These are phyloP conservation scores for Mionectes olivaceus DNA, from an alignment of 2,797 vertebrate species.

Conservation along the genomic window DNA sequence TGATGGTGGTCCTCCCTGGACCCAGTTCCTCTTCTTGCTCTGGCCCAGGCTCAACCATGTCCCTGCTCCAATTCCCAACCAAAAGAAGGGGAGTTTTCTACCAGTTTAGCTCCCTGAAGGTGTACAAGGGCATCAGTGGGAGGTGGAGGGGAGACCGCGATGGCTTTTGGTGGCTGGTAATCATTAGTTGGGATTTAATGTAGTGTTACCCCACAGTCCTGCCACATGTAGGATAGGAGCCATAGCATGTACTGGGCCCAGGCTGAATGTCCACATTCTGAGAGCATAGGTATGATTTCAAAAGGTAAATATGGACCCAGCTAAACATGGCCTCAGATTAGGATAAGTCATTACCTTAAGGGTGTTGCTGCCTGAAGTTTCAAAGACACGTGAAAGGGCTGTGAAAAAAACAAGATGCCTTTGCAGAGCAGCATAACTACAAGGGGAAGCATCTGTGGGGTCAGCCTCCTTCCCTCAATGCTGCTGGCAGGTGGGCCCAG, in stretches of 20 bases:
- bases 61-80: rapidly evolving
- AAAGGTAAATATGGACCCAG: neutral
- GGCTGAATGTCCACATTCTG: neutral
- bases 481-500: neutral
- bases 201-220: neutral
- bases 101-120: neutral
- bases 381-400: rapidly evolving
- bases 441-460: neutral
- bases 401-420: neutral
- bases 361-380: neutral
- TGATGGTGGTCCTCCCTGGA: rapidly evolving
- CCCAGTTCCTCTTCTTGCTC: neutral
- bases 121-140: neutral
- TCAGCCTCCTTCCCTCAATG: neutral
- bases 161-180: neutral
- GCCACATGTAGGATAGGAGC: neutral
- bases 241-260: neutral
- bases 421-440: neutral
- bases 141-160: neutral
- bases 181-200: neutral
- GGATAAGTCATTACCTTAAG: neutral
- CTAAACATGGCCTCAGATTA: neutral
- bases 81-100: neutral
- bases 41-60: neutral
- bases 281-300: neutral